Base-by-base conservation (phyloP, 35 echinoderm and acorn worm species). In the Apostichopus californicus region DNA sequence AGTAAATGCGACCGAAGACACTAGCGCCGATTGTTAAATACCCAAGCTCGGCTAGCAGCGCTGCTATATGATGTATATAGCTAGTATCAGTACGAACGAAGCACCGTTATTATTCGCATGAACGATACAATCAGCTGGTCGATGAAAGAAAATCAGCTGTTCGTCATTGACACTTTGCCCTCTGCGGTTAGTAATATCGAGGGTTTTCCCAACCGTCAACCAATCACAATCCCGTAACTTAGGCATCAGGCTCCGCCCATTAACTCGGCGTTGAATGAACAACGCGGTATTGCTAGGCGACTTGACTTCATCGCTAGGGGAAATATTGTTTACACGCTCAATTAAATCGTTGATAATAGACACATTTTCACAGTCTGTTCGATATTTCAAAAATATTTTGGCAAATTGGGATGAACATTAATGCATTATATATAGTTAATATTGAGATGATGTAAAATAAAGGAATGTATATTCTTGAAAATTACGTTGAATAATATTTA, bases 131-230 rank as follows among this genome's bases (percentile, higher is more conserved):
- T 89, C 86, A 89, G 86, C 86, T 89, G 86, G 26, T 21, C 46
- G 17, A 15, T 54, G 34, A 60, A n/a, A 54, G 24, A n/a, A 12
- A 72, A 72, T 89, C 86, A 89, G 86, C 86, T 89, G 86, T 68
- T 73, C 86, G 86, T 53, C 68, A 89, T 89, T 89, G 86, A 89
- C 86, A 89, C 28, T 89, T 73, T 89, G 68, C 86, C 86, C 86
- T 46, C 61, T 73, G 86, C 61, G 86, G 86, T 72, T 72, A 66
- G 64, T 60, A 28, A 64, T 24, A 54, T 52, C 21, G 17, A 15
- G 81, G 81, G 18, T 85, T 85, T 59, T 28, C 81, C 86, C 10
- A 26, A 72, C 9, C 22, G 54, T 8, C 22, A 89, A 14, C 86
- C 86, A 89, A 89, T 89, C 60, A 89, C 61, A 5, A 64, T 28